Conservation (phyloP, 2,888 invertebrate genomes). For the Platycheirus rosarum region DNA sequence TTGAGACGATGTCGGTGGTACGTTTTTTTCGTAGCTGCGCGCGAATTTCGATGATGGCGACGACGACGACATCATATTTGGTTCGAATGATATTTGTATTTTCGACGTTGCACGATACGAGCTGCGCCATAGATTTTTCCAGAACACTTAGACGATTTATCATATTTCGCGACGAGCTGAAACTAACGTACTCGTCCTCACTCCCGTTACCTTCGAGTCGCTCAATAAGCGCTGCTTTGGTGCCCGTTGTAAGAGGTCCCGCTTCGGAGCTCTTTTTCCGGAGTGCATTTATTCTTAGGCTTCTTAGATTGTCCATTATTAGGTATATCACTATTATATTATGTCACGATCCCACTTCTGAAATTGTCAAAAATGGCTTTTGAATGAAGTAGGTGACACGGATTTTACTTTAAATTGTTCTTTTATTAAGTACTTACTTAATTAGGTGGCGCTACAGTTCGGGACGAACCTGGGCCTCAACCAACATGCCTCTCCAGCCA, state of each 20-base stretch:
- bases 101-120: neutral
- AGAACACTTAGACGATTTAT: neutral
- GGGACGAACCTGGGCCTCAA: too few relatives aligned
- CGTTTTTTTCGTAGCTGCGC: neutral
- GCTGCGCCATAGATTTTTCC: neutral
- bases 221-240: neutral
- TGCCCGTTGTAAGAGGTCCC: conserved; percentile 3
- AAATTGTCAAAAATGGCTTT: too few relatives aligned
- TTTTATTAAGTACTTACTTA: too few relatives aligned
- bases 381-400: too few relatives aligned
- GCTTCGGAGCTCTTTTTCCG: conserved; percentile 2
- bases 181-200: conserved; percentile 3
- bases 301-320: too few relatives aligned
- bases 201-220: neutral
- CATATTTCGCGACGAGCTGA: neutral
- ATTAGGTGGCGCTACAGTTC: too few relatives aligned
- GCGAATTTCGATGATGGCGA: neutral
- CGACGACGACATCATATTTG: neutral
- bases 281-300: too few relatives aligned
- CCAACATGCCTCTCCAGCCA: too few relatives aligned
- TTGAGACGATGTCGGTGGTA: neutral
- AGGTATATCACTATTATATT: too few relatives aligned
- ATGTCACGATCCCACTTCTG: too few relatives aligned
- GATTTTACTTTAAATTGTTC: too few relatives aligned
- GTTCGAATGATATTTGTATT: neutral